Conservation (phyloP, 2,797 vertebrate genomes). For the Echeneis naucrates region DNA sequence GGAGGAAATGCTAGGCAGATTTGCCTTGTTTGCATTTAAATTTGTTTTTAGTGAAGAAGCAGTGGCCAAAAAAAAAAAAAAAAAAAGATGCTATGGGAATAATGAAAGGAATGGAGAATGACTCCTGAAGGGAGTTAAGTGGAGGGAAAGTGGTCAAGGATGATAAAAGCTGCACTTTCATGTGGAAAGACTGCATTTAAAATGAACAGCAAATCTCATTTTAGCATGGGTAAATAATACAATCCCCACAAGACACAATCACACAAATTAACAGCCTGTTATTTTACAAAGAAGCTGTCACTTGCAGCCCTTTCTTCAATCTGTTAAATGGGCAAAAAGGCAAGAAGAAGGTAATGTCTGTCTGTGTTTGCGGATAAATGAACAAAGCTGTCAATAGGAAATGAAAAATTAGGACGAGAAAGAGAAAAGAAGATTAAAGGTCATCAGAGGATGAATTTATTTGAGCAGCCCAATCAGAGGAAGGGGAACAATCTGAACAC, state of each 20-base stretch:
- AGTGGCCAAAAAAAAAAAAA: conserved; percentile 18
- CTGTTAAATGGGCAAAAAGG: conserved; percentile 32
- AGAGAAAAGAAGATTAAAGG: conserved; percentile 40
- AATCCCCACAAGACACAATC: conserved; percentile 22
- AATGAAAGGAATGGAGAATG: conserved; percentile 43
- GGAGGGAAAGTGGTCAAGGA: conserved; percentile 35
- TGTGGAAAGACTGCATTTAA: conserved; percentile 35
- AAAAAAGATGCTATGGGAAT: conserved; percentile 26
- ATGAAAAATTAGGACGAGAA: conserved; percentile 41
- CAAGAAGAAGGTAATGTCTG: conserved; percentile 6
- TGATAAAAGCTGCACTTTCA: conserved; percentile 45
- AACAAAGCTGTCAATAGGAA: conserved; percentile 46
- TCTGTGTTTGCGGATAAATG: conserved; percentile 29
- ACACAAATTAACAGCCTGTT: conserved; percentile 35
- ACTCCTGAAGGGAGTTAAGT: conserved; percentile 50
- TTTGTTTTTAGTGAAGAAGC: conserved; percentile 53
- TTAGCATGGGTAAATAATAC: conserved; percentile 45
- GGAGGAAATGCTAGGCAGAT: conserved; percentile 61
- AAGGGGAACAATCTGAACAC: conserved; percentile 20
- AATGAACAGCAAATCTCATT: conserved; percentile 15
- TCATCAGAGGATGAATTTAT: conserved; percentile 25
- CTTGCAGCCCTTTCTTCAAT: conserved; percentile 28
- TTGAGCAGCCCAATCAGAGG: conserved; percentile 5
- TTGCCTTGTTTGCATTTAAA: conserved; percentile 76
- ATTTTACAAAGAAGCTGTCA: conserved; percentile 35